Evolutionary conservation across 1,140 invertebrate genomes (phyloP).

Genomic region (Papilio machaon): DNA sequence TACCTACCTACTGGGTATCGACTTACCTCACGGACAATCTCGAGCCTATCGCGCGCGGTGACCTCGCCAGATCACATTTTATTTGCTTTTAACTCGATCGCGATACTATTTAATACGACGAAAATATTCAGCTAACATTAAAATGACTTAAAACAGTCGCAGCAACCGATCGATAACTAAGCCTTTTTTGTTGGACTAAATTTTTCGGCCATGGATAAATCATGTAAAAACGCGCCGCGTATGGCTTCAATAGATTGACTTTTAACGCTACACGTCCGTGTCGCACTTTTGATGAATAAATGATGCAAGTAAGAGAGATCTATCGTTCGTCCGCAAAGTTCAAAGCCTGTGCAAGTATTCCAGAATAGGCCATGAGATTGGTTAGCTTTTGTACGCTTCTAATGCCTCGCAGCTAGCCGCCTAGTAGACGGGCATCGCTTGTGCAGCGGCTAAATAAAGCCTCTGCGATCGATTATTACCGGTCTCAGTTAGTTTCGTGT

Average conservation of each 20-base stretch:
- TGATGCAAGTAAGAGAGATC: slow-evolving; percentile 46
- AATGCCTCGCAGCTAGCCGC: slow-evolving; percentile 64
- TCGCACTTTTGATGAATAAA: slow-evolving; percentile 44
- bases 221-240: background rate
- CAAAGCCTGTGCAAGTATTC: slow-evolving; percentile 68
- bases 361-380: slow-evolving; percentile 63
- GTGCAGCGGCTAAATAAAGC: slow-evolving; percentile 60
- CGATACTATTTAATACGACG: background rate
- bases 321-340: slow-evolving; percentile 62
- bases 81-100: background rate
- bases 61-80: slow-evolving; percentile 39
- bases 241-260: slow-evolving; percentile 7
- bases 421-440: slow-evolving; percentile 62
- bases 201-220: background rate
- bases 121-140: background rate
- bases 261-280: slow-evolving; percentile 11
- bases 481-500: slow-evolving; percentile 39
- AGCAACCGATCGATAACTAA: background rate
- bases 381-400: slow-evolving; percentile 63
- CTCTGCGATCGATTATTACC: slow-evolving; percentile 64
- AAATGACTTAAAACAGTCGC: background rate
- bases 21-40: slow-evolving; percentile 48
- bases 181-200: slow-evolving; percentile 6
- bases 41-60: slow-evolving; percentile 44
- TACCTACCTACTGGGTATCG: slow-evolving; percentile 51